Evolutionary conservation across 1,140 invertebrate species (phyloP).

Genomic region (Ganaspis sp.): DNA sequence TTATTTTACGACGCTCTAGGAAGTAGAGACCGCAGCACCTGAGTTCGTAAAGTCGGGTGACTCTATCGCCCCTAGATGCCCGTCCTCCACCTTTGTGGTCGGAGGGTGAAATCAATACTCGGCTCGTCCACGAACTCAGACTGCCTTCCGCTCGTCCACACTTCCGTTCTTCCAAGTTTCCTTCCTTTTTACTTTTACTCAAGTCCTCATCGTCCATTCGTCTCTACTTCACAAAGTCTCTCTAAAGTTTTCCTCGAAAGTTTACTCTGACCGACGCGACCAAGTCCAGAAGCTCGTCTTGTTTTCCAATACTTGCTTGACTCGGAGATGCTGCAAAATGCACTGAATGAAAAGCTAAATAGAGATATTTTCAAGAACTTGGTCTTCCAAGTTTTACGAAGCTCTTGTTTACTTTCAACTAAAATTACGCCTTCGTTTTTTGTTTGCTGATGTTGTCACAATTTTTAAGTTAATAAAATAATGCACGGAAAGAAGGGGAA

Average conservation of each 20-base stretch:
- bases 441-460: background rate
- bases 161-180: background rate
- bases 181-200: background rate
- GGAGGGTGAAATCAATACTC: slow-evolving; percentile 69
- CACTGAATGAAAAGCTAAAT: background rate
- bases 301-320: slow-evolving; percentile 21
- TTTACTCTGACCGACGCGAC: background rate
- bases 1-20: slow-evolving; percentile 51
- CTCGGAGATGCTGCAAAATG: slow-evolving; percentile 1
- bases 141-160: slow-evolving; percentile 41
- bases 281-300: slow-evolving; percentile 2
- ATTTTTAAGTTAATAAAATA: too few species aligned
- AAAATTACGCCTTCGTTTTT: too few species aligned
- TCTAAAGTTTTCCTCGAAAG: background rate
- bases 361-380: background rate
- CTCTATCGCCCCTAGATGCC: slow-evolving; percentile 55
- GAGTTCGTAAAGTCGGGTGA: slow-evolving; percentile 61
- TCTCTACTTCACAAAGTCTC: slow-evolving; percentile 10
- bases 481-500: too few species aligned
- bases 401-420: background rate
- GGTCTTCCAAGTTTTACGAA: background rate
- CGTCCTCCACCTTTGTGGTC: slow-evolving; percentile 61
- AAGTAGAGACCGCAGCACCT: slow-evolving; percentile 47
- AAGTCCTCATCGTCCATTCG: background rate
- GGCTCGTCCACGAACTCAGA: slow-evolving; percentile 53